These are phyloP conservation scores for Crocallis elinguaria DNA, from an alignment of 2,888 invertebrate species.

Conservation along the genomic window DNA sequence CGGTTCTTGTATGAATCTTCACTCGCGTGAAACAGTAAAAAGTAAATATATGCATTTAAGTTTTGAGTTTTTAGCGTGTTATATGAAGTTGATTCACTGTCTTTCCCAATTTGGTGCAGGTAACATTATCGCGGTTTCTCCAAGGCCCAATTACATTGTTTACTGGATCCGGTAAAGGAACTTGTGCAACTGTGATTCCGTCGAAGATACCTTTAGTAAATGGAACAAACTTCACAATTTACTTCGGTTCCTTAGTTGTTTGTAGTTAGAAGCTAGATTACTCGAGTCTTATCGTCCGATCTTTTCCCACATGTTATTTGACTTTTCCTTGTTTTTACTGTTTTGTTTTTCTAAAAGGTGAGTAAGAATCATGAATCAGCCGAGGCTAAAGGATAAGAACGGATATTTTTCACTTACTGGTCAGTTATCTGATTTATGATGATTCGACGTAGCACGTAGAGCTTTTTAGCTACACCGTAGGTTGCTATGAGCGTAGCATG, in stretches of 20 bases:
- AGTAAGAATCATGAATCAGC: not conserved
- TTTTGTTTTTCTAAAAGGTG: constrained; percentile 16
- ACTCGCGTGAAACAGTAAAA: too few species aligned
- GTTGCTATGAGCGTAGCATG: not conserved
- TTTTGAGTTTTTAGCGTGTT: not conserved
- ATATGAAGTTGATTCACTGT: constrained; percentile 2
- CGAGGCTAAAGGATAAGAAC: not conserved
- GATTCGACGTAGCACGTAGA: constrained; percentile 2
- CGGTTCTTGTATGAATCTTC: too few species aligned
- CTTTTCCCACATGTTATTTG: constrained; percentile 13
- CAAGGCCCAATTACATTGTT: constrained; percentile 38
- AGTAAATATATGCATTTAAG: too few species aligned
- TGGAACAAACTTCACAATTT: constrained; percentile 11
- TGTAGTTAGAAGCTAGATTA: not conserved
- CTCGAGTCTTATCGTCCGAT: constrained; percentile 15
- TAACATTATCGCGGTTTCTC: constrained; percentile 28
- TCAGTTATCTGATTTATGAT: not conserved
- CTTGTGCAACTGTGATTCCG: constrained; percentile 8
- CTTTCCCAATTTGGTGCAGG: not conserved
- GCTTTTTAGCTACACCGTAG: constrained; percentile 21
- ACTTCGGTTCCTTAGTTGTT: constrained; percentile 5
- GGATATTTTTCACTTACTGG: not conserved
- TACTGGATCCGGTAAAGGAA: constrained; percentile 23
- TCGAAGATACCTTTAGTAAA: constrained; percentile 8
- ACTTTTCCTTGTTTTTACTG: constrained; percentile 24